phyloP scores from a whole-genome alignment of 2,797 vertebrate species.

The Chaetophractus vellerosus region DNA sequence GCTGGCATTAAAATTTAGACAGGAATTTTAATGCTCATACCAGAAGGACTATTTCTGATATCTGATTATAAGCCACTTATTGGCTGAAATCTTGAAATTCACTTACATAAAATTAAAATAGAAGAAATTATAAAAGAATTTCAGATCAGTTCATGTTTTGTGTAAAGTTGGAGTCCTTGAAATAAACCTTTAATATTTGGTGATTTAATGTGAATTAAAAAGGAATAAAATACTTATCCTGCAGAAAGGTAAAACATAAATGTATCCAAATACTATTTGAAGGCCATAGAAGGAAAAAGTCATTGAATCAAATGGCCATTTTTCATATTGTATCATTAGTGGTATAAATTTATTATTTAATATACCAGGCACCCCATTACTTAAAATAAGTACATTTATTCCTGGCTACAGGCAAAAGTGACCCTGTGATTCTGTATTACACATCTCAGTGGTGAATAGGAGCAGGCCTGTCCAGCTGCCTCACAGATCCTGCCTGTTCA shows the following conservation, averaged over 20 bases:
- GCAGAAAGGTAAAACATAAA: not conserved
- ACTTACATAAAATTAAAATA: not conserved
- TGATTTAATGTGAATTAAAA: conserved; percentile 26
- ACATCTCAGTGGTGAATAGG: not conserved
- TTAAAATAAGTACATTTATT: not conserved
- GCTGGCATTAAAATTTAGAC: no score
- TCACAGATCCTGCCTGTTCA: not conserved
- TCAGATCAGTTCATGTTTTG: not conserved
- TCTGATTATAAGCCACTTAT: not conserved
- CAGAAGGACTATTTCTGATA: not conserved
- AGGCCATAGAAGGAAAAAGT: not conserved
- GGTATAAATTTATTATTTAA: not conserved
- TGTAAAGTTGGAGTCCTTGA: conserved; percentile 26
- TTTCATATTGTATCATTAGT: not conserved
- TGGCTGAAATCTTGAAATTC: conserved; percentile 25
- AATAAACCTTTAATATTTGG: conserved; percentile 49
- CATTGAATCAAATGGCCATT: not conserved
- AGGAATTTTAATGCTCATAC: conserved; percentile 28
- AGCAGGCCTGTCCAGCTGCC: conserved; percentile 39
- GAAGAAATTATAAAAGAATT: not conserved
- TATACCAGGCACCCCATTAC: not conserved
- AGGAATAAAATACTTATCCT: not conserved
- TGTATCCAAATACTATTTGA: conserved; percentile 55
- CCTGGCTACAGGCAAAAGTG: not conserved
- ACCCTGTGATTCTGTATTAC: not conserved